These are phyloP conservation scores for Amiota communis DNA, from an alignment of 2,888 invertebrate genomes.

Conservation along the genomic window DNA sequence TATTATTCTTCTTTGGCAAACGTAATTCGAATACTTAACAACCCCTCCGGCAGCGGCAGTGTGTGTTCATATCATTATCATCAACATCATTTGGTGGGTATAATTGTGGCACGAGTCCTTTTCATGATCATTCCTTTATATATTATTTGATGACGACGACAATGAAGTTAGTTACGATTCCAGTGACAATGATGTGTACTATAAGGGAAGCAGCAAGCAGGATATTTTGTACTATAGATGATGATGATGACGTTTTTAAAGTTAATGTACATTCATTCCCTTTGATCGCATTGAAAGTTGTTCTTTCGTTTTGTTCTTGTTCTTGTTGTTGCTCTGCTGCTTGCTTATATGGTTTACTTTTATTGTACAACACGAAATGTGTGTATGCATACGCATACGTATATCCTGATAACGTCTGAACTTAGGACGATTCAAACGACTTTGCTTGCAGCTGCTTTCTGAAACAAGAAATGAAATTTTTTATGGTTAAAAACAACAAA, in stretches of 20 bases:
- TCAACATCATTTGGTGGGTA: constrained; percentile 23
- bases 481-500: neutral
- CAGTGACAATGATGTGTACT: no score
- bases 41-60: constrained; percentile 44
- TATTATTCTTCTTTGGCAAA: constrained; percentile 42
- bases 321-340: constrained; percentile 1
- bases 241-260: constrained; percentile 13
- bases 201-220: constrained; percentile 22
- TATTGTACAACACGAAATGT: no score
- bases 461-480: constrained; percentile 2
- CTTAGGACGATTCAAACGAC: neutral
- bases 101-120: constrained; percentile 51
- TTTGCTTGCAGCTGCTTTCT: constrained; percentile 2
- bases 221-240: neutral
- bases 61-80: constrained; percentile 38
- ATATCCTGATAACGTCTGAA: no score
- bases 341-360: neutral
- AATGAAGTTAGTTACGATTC: no score
- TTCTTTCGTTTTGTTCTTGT: neutral
- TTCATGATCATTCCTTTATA: constrained; percentile 19
- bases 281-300: neutral
- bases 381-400: no score
- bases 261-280: neutral
- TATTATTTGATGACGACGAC: constrained; percentile 21
- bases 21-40: constrained; percentile 29